Evolutionary conservation across 1,140 invertebrate genomes (phyloP), one percentile per base, ranked within the genome.

Genomic region (Solenopsis invicta): DNA sequence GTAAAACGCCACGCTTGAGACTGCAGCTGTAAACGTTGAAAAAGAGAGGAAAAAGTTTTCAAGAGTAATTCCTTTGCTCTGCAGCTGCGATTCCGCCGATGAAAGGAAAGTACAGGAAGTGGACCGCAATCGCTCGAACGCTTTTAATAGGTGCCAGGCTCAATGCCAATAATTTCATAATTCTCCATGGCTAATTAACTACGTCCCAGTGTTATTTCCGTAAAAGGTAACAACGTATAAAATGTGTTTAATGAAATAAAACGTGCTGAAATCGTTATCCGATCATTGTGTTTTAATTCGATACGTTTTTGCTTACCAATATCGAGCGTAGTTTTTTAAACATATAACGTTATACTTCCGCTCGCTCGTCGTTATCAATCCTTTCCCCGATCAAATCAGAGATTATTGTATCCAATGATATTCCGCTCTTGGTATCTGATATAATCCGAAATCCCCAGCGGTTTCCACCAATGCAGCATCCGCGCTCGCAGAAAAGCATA

Each of bases 151-250:
- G 71, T 84, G 69, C 80, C 80, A 61, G 54, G 29, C 37, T 82
- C 52, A 61, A 48, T 59, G 52, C 54, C 80, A 64, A 52, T 78
- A 89, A 89, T 88, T 88, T 76, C 52, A 85, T 89, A 89, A 89
- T 86, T 67, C 66, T 29, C 45, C 50, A 56, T 59, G 29, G 59
- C 24, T 80, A 89, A 89, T 89, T 89, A 89, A 89, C 45, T 41
- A n/a, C 10, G 21, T 9, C 59, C 24, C 6, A 52, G 80, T 45
- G 54, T 61, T 75, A 62, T 75, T 59, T 29, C 4, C 41, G 8
- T 12, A 18, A 16, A 54, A 74, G 41, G 67, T 61, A 82, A 82
- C 80, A 82, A 74, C 41, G 80, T 48, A 74, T 67, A 82, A 74
- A 74, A 82, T 74, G 24, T 18, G 52, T 69, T 37, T 82, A 82